A percentile compares a stretch with the other conserved stretches of the same genome.
Conservation (phyloP, 2,888 invertebrate species). For the Marasmarcha lunaedactyla region DNA sequence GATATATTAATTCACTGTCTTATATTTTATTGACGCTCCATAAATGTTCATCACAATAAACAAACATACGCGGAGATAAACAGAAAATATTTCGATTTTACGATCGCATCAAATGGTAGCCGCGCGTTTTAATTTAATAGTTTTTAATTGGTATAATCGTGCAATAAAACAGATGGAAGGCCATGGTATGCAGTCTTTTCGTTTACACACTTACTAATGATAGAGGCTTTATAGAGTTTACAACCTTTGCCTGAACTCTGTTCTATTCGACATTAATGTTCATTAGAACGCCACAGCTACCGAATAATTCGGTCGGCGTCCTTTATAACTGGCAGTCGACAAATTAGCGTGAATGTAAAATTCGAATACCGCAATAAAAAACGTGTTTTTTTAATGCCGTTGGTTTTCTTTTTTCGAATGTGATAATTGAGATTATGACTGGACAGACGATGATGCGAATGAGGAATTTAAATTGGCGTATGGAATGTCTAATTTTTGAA, state of each 20-base stretch:
- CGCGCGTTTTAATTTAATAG: conserved; percentile 56
- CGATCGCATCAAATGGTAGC: conserved; percentile 56
- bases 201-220: conserved; percentile 47
- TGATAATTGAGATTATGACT: conserved; percentile 68
- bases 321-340: conserved; percentile 59
- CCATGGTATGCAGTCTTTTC: conserved; percentile 53
- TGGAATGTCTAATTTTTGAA: conserved; percentile 16
- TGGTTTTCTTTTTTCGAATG: conserved; percentile 54
- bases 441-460: conserved; percentile 31
- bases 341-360: conserved; percentile 69
- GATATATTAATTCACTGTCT: conserved; percentile 32
- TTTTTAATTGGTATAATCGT: conserved; percentile 66
- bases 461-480: conserved; percentile 47
- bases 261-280: conserved; percentile 57
- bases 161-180: conserved; percentile 55
- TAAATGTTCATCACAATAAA: conserved; percentile 62
- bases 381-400: conserved; percentile 47
- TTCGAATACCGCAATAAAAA: conserved; percentile 57
- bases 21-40: conserved; percentile 30
- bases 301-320: conserved; percentile 61
- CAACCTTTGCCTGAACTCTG: conserved; percentile 20
- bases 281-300: conserved; percentile 62
- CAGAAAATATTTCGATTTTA: conserved; percentile 37
- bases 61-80: conserved; percentile 42
- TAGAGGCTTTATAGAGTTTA: conserved; percentile 36